Evolutionary conservation across 2,113 vertebrate genomes (phyloP).

Genomic region (Vidua macroura): DNA sequence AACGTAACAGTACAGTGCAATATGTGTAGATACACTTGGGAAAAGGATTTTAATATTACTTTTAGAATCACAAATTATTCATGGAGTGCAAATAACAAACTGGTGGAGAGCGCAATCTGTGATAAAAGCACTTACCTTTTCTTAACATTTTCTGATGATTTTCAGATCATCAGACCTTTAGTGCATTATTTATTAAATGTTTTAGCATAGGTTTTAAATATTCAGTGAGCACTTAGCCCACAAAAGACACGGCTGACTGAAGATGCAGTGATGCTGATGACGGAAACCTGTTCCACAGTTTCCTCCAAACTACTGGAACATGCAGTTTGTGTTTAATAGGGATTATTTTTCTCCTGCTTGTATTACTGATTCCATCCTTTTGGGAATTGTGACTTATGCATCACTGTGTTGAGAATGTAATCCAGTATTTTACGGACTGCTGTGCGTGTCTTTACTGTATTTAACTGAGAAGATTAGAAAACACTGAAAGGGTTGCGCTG

Average conservation of each 20-base stretch:
- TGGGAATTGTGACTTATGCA: neutral
- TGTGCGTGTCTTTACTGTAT: neutral
- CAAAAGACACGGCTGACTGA: neutral
- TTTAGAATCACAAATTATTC: slow-evolving; percentile 46
- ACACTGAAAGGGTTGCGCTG: neutral
- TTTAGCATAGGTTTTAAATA: slow-evolving; percentile 42
- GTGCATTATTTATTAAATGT: slow-evolving; percentile 55
- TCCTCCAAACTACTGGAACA: neutral
- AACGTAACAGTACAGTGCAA: neutral
- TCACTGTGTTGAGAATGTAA: neutral
- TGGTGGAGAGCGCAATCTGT: neutral
- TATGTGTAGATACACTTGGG: neutral
- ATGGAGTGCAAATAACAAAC: slow-evolving; percentile 37
- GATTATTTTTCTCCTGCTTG: neutral
- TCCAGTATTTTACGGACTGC: neutral
- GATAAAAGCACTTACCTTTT: slow-evolving; percentile 28
- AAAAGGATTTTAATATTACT: slow-evolving; percentile 52
- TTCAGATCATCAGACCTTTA: slow-evolving; percentile 44
- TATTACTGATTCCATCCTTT: neutral
- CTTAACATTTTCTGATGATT: neutral
- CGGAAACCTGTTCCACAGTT: neutral
- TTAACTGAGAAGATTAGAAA: neutral
- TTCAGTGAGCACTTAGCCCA: slow-evolving; percentile 18
- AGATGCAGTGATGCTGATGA: neutral
- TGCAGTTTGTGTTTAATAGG: neutral